phyloP scores from a whole-genome alignment of 1,140 invertebrate genomes.

The Drosophila fuyamai region DNA sequence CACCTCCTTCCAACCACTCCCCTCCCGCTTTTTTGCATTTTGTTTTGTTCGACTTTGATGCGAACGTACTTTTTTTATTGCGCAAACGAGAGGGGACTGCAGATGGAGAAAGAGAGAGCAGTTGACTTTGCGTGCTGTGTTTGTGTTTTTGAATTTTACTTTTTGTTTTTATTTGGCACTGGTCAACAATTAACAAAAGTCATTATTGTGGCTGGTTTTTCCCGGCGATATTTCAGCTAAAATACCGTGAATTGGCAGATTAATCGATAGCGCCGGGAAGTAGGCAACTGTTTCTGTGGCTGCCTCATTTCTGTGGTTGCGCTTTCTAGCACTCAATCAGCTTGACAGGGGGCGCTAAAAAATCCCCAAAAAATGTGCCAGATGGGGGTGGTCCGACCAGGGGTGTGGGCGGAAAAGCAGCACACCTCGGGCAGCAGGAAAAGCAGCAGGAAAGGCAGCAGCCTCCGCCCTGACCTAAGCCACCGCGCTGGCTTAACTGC shows the following conservation, averaged over 20 bases:
- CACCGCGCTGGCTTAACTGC: slow-evolving; percentile 77
- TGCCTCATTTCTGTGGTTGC: slow-evolving; percentile 42
- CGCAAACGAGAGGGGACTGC: slow-evolving; percentile 6
- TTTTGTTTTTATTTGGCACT: slow-evolving; percentile 33
- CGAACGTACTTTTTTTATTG: slow-evolving; percentile 42
- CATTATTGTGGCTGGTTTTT: slow-evolving; percentile 8
- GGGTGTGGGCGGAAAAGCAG: slow-evolving; percentile 4
- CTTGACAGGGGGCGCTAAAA: slow-evolving; percentile 21
- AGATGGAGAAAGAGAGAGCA: slow-evolving; percentile 1
- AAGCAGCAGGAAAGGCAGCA: slow-evolving; percentile 23
- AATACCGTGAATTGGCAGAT: slow-evolving; percentile 1
- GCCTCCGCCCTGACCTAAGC: slow-evolving; percentile 77
- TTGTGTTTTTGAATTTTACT: slow-evolving; percentile 36
- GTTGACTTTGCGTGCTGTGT: slow-evolving; percentile 56
- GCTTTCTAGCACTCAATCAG: slow-evolving; percentile 52
- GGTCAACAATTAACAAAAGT: slow-evolving; percentile 37
- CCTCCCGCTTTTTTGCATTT: slow-evolving; percentile 59
- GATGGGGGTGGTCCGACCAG: background rate
- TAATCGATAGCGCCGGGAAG: slow-evolving; percentile 24
- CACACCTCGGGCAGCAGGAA: slow-evolving; percentile 57
- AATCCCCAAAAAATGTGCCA: background rate
- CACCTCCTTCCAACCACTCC: background rate
- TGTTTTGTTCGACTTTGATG: slow-evolving; percentile 78
- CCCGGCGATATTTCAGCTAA: slow-evolving; percentile 2
- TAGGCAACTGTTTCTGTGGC: slow-evolving; percentile 29